Evolutionary conservation across 2,113 vertebrate species (phyloP).

Genomic region (Anhinga rufa): DNA sequence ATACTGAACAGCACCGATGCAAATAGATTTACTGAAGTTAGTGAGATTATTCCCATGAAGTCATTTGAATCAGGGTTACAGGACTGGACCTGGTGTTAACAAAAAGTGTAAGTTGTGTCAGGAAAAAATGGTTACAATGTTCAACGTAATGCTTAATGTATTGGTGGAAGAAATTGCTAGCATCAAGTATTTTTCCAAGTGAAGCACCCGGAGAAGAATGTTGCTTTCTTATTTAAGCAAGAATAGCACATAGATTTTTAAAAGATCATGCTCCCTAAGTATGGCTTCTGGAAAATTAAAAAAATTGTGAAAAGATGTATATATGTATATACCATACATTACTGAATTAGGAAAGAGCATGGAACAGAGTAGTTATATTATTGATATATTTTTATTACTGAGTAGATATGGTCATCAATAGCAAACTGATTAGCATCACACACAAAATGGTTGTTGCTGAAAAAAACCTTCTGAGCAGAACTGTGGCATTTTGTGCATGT

Average conservation of each 20-base stretch:
- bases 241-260: background rate
- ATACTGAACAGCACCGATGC: background rate
- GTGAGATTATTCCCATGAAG: background rate
- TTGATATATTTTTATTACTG: background rate
- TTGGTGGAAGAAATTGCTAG: background rate
- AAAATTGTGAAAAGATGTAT: background rate
- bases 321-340: background rate
- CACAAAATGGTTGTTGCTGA: background rate
- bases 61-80: background rate
- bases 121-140: background rate
- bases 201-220: background rate
- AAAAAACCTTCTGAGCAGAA: background rate
- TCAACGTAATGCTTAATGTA: background rate
- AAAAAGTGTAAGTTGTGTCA: background rate
- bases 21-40: background rate
- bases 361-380: conserved; percentile 29
- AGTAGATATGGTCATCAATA: background rate
- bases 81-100: background rate
- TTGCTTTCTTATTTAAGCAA: background rate
- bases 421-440: background rate
- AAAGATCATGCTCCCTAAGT: background rate
- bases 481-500: background rate
- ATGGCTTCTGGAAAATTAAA: conserved; percentile 1
- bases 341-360: conserved; percentile 40
- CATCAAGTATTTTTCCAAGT: background rate